Evolutionary conservation across 2,888 invertebrate species (phyloP), one percentile per base, ranked within the genome.

Genomic region (Slavum lentiscoides): DNA sequence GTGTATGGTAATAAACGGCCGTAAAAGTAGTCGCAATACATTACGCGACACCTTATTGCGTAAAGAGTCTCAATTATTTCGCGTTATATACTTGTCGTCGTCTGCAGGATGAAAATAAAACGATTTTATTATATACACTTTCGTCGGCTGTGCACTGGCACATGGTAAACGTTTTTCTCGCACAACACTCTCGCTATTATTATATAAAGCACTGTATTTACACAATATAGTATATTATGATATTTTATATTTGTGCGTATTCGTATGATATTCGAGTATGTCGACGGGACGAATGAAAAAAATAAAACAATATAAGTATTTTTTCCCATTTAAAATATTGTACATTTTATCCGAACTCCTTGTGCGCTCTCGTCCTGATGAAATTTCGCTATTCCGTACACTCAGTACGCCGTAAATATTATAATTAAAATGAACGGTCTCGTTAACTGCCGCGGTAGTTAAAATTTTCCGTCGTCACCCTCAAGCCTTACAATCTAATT

Each of bases 41-140:
- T 58, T 23, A 19, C 11, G 73, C 43, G 23, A 61, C 73, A 23
- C 73, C 73, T 23, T 73, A 23, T 73, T 73, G 73, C 43, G 23
- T 19, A 53, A 73, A 73, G 17, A 61, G 73, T 43, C 43, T 61
- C 73, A 30, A 61, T 73, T 73, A 73, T 73, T 73, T 49, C 73
- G 23, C 23, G 21, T 30, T n/a, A 19, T n/a, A 19, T 8, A 30
- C 30, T 30, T 30, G 30, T 30, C 30, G 30, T 55, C 2, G 15
- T 64, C 37, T 37, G 58, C 23, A 61, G 21, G 21, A 23, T 73
- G 23, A 73, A 73, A 73, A 73, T 13, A 61, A 59, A 72, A 72
- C 58, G 37, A 21, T 70, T 70, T 55, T 15, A 19, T 69, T 30
- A 11, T 49, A 49, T 11, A 11, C 11, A 49, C 8, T 13, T 69